A percentile compares a stretch with the other conserved stretches of the same genome.
These are phyloP conservation scores for Sarcophaga peregrina DNA, from an alignment of 1,140 invertebrate species.

Conservation along the genomic window DNA sequence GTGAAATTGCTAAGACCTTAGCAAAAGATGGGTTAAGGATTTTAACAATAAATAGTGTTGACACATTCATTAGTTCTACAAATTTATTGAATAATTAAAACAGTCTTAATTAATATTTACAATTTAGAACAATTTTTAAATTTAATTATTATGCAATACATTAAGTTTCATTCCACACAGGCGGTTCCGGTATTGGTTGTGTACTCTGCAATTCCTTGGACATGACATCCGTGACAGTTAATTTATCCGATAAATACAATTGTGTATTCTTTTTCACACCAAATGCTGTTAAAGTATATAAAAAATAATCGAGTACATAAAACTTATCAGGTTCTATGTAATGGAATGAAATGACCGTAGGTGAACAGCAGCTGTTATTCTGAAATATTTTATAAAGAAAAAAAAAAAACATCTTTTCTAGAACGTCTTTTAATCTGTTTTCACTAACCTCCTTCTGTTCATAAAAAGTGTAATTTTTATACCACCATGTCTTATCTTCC, in stretches of 20 bases:
- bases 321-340: slow-evolving; percentile 85
- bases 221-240: not conserved
- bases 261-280: slow-evolving; percentile 63
- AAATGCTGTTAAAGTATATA: slow-evolving; percentile 81
- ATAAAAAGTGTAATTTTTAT: slow-evolving; percentile 52
- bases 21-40: no score
- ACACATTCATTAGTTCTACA: no score
- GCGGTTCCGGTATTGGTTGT: not conserved
- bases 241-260: not conserved
- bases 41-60: no score
- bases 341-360: slow-evolving; percentile 89
- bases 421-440: not conserved
- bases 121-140: no score
- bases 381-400: slow-evolving; percentile 55
- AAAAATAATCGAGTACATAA: slow-evolving; percentile 89
- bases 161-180: not conserved
- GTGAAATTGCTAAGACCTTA: no score
- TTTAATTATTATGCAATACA: no score
- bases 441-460: slow-evolving; percentile 78
- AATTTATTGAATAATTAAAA: no score
- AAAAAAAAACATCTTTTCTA: not conserved
- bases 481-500: slow-evolving; percentile 69
- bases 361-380: slow-evolving; percentile 86
- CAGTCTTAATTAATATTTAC: no score
- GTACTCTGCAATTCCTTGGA: not conserved